Base-by-base conservation (phyloP, 2,797 vertebrate species). In the Eleutherodactylus coqui region DNA sequence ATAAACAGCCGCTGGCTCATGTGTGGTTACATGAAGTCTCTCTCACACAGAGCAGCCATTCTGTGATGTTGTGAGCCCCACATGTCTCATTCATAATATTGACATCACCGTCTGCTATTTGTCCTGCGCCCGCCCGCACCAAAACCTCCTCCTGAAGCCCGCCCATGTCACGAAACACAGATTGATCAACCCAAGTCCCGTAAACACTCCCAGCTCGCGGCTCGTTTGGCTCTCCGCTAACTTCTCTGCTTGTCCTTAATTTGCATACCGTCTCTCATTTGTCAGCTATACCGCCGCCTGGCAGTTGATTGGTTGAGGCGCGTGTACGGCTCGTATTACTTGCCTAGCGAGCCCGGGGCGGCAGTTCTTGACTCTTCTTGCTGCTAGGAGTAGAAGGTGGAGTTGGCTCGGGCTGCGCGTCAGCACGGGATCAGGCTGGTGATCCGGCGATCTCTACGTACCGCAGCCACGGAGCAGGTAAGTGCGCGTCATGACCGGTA, bases 111-210 rank as follows among this genome's bases (percentile, higher is more conserved):
- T 4, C 45, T 27, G 4, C 0, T 32, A 38, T 19, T 24, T 3
- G 24, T 29, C 19, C 19, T 21, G 9, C 5, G 1, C 24, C 47
- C 14, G 90, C 90, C 88, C 76, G 85, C 67, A 84, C 83, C 87
- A 27, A 19, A 83, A 29, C 27, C 2, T 43, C 43, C 5, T 8
- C 13, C 32, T 19, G 3, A 9, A 76, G 2, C 41, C 19, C 49
- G 19, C 84, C 45, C 51, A 53, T 27, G 11, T 9, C 19, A 19
- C 55, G 5, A n/a, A n/a, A 1, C 32, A 13, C 29, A 72, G 58
- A 86, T 43, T 17, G 64, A 53, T 79, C 73, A 77, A 49, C 41
- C 82, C 51, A 73, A 85, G 89, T 90, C 90, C 89, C 90, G 79
- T 91, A 90, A 17, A 51, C 13, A 82, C 86, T 83, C 80, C 83